These are phyloP conservation scores for Apis florea DNA, from an alignment of 1,140 invertebrate genomes.

Conservation along the genomic window DNA sequence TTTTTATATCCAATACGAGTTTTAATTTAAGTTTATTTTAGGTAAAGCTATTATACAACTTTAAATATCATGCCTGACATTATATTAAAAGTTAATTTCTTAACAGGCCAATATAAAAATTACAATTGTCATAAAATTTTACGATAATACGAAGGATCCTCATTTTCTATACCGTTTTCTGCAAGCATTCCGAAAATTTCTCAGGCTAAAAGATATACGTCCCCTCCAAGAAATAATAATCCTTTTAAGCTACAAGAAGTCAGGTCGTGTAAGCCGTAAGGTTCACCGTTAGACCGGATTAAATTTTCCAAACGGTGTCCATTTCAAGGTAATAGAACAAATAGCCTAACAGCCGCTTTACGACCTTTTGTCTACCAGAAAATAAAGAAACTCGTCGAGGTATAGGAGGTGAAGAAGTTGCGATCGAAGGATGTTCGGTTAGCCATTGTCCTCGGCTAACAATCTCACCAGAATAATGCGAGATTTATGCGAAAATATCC, in stretches of 20 bases:
- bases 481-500: conserved; percentile 72
- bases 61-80: too few relatives aligned
- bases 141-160: too few relatives aligned
- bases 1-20: too few relatives aligned
- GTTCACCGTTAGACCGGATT: not conserved
- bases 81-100: too few relatives aligned
- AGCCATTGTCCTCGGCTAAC: conserved; percentile 44
- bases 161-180: not conserved
- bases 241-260: not conserved
- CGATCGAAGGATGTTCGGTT: conserved; percentile 37
- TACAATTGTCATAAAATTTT: too few relatives aligned
- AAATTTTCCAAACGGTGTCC: conserved; percentile 3
- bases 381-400: not conserved
- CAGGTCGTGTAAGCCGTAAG: not conserved
- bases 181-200: not conserved
- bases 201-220: not conserved
- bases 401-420: conserved; percentile 28
- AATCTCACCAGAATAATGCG: conserved; percentile 61
- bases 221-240: too few relatives aligned
- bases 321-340: conserved; percentile 7
- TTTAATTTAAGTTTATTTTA: too few relatives aligned
- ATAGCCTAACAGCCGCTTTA: not conserved
- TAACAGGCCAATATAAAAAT: too few relatives aligned
- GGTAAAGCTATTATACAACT: too few relatives aligned
- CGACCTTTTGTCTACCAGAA: not conserved